Conservation (phyloP, 2,113 vertebrate genomes). For the Thamnophis sirtalis region DNA sequence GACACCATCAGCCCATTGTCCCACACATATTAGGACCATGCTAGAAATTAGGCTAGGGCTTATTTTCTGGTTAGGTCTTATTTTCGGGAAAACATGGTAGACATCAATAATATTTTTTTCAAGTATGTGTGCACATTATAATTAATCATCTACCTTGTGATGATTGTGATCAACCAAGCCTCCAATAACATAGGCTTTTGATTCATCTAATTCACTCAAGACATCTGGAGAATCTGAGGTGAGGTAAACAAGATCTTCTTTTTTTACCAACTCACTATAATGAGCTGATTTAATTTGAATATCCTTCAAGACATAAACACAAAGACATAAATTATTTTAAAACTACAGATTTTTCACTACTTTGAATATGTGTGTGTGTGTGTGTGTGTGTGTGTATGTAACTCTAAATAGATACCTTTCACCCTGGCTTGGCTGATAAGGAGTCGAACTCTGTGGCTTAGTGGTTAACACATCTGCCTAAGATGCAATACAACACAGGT, state of each 20-base stretch:
- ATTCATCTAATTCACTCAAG: constrained; percentile 84
- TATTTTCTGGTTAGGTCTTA: too few species aligned
- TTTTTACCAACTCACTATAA: constrained; percentile 80
- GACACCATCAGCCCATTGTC: too few species aligned
- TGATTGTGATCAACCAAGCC: constrained; percentile 98
- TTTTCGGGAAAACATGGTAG: too few species aligned
- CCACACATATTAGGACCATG: too few species aligned
- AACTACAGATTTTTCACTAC: not conserved
- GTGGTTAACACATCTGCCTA: too few species aligned
- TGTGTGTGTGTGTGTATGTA: too few species aligned
- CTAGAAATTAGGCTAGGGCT: too few species aligned
- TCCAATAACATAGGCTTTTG: constrained; percentile 92
- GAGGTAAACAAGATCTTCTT: constrained; percentile 90
- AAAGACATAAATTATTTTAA: constrained; percentile 9
- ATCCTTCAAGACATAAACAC: constrained; percentile 73
- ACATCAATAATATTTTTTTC: not conserved
- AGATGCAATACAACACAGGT: too few species aligned
- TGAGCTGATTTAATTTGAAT: constrained; percentile 85
- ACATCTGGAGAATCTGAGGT: constrained; percentile 94
- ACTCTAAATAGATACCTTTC: too few species aligned
- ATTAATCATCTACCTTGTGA: constrained; percentile 81
- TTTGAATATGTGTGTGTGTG: too few species aligned
- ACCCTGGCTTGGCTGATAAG: too few species aligned
- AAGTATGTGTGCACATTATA: not conserved
- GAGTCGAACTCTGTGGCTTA: too few species aligned